Conservation (phyloP, 2,888 invertebrate genomes). For the Phyto melanocephala region DNA sequence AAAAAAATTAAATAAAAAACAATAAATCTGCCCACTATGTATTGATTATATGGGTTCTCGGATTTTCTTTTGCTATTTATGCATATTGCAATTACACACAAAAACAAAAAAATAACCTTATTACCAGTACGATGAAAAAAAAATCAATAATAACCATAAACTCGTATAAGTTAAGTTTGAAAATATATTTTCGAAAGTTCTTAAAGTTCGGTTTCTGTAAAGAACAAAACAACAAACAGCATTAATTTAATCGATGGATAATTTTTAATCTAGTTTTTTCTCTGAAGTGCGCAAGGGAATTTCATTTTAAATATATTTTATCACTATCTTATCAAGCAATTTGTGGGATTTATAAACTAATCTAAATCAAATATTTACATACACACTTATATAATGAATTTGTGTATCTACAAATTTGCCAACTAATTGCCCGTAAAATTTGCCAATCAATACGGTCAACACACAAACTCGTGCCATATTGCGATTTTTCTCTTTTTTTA, state of each 20-base stretch:
- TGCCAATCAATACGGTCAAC: neutral
- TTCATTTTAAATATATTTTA: constrained; percentile 17
- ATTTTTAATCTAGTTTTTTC: constrained; percentile 14
- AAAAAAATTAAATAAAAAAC: neutral
- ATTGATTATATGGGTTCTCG: constrained; percentile 32
- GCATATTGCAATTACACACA: neutral
- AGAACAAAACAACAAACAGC: neutral
- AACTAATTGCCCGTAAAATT: neutral
- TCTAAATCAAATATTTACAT: too few species aligned
- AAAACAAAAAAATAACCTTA: neutral
- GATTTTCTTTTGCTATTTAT: constrained; percentile 12
- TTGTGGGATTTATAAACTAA: neutral
- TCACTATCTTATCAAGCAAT: constrained; percentile 4
- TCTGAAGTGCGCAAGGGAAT: neutral
- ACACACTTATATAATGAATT: neutral
- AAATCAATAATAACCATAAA: neutral
- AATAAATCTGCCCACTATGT: constrained; percentile 39
- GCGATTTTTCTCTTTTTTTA: neutral
- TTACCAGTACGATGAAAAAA: too few species aligned
- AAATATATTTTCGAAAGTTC: too few species aligned
- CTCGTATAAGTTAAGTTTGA: too few species aligned
- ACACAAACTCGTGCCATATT: neutral
- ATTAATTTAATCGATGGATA: constrained; percentile 5
- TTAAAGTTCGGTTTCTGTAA: too few species aligned
- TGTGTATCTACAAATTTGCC: neutral